Evolutionary conservation across 2,113 vertebrate genomes (phyloP).

Genomic region (Oplegnathus fasciatus): DNA sequence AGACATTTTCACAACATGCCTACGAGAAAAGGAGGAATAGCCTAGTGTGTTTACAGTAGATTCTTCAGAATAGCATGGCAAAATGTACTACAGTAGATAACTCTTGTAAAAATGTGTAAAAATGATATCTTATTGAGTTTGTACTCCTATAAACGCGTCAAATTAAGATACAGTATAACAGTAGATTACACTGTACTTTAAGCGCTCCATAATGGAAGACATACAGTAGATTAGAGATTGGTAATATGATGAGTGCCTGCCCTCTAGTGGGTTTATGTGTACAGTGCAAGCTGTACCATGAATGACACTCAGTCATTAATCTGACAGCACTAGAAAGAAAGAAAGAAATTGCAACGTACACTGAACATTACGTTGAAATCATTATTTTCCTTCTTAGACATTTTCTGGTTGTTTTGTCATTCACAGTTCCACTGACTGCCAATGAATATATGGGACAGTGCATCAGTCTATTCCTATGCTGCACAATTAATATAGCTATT

Average conservation of each 20-base stretch:
- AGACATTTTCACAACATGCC: too few species aligned
- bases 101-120: too few species aligned
- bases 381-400: neutral
- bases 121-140: too few species aligned
- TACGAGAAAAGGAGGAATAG: too few species aligned
- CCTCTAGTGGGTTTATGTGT: constrained; percentile 34
- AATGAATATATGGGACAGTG: too few species aligned
- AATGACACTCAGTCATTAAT: neutral
- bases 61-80: too few species aligned
- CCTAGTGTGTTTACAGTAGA: too few species aligned
- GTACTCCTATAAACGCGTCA: neutral
- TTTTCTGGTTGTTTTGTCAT: neutral
- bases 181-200: neutral
- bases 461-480: too few species aligned
- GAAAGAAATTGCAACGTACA: neutral
- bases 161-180: neutral
- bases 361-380: neutral
- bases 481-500: too few species aligned
- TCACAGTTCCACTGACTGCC: too few species aligned
- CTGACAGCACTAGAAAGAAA: neutral
- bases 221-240: neutral
- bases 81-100: neutral
- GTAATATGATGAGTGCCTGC: constrained; percentile 1
- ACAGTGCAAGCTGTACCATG: constrained; percentile 8
- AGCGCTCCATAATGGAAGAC: neutral